These are phyloP conservation scores for Dolichoris vasculosae DNA, from an alignment of 1,140 invertebrate genomes.

Conservation along the genomic window DNA sequence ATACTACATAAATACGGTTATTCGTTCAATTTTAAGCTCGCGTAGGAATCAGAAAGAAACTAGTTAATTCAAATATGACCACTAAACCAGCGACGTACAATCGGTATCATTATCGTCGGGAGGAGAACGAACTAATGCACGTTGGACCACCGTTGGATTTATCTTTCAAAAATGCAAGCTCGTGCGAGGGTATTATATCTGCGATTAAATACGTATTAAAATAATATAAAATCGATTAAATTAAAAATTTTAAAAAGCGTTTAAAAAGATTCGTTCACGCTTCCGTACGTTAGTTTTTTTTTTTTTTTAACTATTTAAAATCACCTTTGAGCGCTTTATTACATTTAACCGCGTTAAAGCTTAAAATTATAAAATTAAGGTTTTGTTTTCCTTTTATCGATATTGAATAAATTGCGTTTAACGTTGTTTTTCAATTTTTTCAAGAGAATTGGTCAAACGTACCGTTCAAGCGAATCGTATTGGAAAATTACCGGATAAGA, in stretches of 20 bases:
- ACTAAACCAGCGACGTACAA: background rate
- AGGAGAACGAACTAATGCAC: constrained; percentile 56
- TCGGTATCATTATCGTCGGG: constrained; percentile 56
- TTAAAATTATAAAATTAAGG: too few species aligned
- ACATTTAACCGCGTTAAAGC: too few species aligned
- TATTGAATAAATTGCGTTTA: background rate
- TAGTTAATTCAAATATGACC: constrained; percentile 13
- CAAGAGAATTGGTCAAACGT: constrained; percentile 62
- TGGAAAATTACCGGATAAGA: constrained; percentile 66
- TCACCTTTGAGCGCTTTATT: too few species aligned
- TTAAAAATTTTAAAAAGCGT: background rate
- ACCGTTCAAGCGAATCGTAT: constrained; percentile 61
- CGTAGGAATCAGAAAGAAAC: background rate
- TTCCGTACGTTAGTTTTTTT: too few species aligned
- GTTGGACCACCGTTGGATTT: constrained; percentile 64
- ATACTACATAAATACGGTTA: constrained; percentile 24
- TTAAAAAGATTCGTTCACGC: too few species aligned
- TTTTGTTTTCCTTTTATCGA: too few species aligned
- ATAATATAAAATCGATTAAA: background rate
- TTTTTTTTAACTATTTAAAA: too few species aligned
- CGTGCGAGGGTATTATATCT: constrained; percentile 59
- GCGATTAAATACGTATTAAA: background rate
- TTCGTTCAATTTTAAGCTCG: background rate
- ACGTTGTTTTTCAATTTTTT: constrained; percentile 48
- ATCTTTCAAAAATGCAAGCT: constrained; percentile 64